These are phyloP conservation scores for Colostygia pectinataria DNA, from an alignment of 2,888 invertebrate genomes.

Conservation along the genomic window DNA sequence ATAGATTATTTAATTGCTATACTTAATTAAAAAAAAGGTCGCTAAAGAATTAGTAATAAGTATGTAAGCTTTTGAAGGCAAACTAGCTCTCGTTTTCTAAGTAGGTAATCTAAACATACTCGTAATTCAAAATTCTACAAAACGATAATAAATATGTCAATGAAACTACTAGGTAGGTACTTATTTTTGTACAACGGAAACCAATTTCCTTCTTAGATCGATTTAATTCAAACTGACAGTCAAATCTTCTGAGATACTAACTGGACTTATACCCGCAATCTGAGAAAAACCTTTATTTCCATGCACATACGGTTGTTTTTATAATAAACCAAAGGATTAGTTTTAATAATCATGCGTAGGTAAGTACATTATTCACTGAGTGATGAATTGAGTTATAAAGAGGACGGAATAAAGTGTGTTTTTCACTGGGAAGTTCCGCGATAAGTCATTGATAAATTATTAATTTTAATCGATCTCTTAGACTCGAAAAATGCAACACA, in stretches of 20 bases:
- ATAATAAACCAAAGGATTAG: not conserved
- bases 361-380: too few species aligned
- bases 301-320: not conserved
- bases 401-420: not conserved
- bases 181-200: conserved; percentile 33
- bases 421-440: too few species aligned
- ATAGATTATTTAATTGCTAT: too few species aligned
- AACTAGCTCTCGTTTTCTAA: conserved; percentile 5
- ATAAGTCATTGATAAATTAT: too few species aligned
- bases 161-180: too few species aligned
- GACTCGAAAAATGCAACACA: too few species aligned
- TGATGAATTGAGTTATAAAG: not conserved
- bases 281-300: conserved; percentile 10
- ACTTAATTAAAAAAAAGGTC: too few species aligned
- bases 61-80: not conserved
- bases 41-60: not conserved
- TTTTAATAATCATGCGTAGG: conserved; percentile 5
- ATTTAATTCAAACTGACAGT: conserved; percentile 27
- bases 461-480: too few species aligned
- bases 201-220: conserved; percentile 31
- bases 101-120: not conserved
- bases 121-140: conserved; percentile 17
- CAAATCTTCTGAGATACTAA: conserved; percentile 17
- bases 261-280: not conserved
- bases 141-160: conserved; percentile 30